phyloP scores from a whole-genome alignment of 2,113 vertebrate genomes.

The Galeopterus variegatus region DNA sequence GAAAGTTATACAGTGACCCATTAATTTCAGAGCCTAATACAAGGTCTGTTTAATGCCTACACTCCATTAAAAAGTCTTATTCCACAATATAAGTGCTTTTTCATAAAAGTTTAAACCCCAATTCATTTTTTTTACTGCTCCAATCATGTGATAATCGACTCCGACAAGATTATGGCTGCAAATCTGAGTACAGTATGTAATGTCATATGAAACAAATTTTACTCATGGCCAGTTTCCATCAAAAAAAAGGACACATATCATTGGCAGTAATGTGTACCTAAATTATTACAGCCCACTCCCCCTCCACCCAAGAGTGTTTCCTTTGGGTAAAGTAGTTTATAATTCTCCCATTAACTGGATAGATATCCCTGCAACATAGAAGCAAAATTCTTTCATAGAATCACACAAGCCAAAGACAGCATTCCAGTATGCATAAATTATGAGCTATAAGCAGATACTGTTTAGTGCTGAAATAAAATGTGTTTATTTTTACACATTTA shows the following conservation, averaged over 20 bases:
- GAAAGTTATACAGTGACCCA: slow-evolving; percentile 92
- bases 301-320: slow-evolving; percentile 19
- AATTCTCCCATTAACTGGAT: slow-evolving; percentile 22
- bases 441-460: not conserved
- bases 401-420: not conserved
- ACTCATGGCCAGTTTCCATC: slow-evolving; percentile 49
- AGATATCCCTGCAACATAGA: not conserved
- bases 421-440: not conserved
- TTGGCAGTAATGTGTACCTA: slow-evolving; percentile 48
- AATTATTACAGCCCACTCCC: slow-evolving; percentile 14
- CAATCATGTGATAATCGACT: slow-evolving; percentile 87
- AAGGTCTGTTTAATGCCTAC: slow-evolving; percentile 91
- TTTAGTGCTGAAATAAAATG: not conserved
- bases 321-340: slow-evolving; percentile 44
- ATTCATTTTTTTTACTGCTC: slow-evolving; percentile 87
- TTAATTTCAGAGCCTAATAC: slow-evolving; percentile 93
- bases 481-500: slow-evolving; percentile 36
- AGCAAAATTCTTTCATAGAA: slow-evolving; percentile 37
- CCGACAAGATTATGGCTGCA: slow-evolving; percentile 85
- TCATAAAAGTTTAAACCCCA: slow-evolving; percentile 88
- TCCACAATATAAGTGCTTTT: slow-evolving; percentile 89
- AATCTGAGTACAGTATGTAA: slow-evolving; percentile 72
- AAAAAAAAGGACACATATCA: slow-evolving; percentile 52
- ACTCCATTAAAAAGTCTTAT: slow-evolving; percentile 92
- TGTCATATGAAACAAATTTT: slow-evolving; percentile 81